Evolutionary conservation across 2,888 invertebrate species (phyloP), one percentile per base, ranked within the genome.

Genomic region (Ochlodes sylvanus): DNA sequence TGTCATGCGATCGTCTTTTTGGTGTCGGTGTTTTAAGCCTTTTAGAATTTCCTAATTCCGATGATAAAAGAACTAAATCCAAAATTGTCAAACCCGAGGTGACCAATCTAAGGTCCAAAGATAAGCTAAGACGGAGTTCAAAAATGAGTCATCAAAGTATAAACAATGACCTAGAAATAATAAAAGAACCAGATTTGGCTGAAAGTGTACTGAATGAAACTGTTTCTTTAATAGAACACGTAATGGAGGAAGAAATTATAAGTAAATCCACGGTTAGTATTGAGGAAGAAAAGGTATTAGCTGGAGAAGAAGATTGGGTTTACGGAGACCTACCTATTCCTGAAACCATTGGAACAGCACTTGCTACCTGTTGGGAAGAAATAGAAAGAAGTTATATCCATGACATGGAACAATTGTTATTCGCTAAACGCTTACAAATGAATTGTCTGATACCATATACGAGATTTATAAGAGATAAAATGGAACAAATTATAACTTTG

Each of bases 381-480:
- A 76, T 92, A 47, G 95, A 95, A 78, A 88, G 81, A 72, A 76
- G 80, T 2, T 95, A 94, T 71, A 78, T 95, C 12, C 81, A 87
- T 56, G 94, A 94, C 73, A 82, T 95, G 73, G 89, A 94, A 73
- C 90, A 95, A 72, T 75, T 94, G 54, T 94, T 96, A 73, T 94
- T 94, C 71, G 84, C 94, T n/a, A 94, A 94, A 73, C 88, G 95
- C 56, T 76, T 94, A 55, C 91, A 94, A 76, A 86, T 94, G 78
- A 91, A 94, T 69, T 88, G 88, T 47, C 77, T 95, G 14, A 77
- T 95, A 58, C 95, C 95, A 0, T 95, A 95, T 75, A 84, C 92
- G 7, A 87, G 93, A 72, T 94, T 91, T 71, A 85, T 95, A 0
- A 90, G 85, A 74, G 90, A 93, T 56, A 93, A 94, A 80, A 94